These are phyloP conservation scores for Marcusenius ussheri DNA, from an alignment of 2,113 vertebrate genomes.

Conservation along the genomic window DNA sequence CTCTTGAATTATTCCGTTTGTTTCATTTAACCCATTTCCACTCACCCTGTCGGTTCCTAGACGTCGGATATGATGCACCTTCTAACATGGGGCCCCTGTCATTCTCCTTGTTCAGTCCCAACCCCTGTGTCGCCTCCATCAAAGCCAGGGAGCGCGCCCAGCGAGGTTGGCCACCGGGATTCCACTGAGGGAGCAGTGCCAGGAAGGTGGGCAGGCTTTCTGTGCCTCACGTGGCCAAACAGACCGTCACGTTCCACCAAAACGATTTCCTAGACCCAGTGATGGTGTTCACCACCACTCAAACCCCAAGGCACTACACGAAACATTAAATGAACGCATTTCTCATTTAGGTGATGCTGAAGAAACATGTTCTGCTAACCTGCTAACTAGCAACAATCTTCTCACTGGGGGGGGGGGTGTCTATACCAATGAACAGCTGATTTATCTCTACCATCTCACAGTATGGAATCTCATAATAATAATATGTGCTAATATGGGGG, in stretches of 20 bases:
- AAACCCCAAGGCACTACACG: neutral
- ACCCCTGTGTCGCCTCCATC: conserved; percentile 88
- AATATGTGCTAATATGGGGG: neutral
- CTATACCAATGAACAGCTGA: neutral
- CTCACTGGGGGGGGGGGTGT: too few relatives aligned
- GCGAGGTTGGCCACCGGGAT: conserved; percentile 94
- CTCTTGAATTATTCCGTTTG: conserved; percentile 2
- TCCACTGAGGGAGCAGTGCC: conserved; percentile 78
- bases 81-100: conserved; percentile 77
- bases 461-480: neutral
- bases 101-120: conserved; percentile 86
- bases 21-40: conserved; percentile 22
- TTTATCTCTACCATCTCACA: neutral
- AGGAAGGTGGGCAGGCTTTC: conserved; percentile 72
- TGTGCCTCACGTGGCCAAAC: neutral
- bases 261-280: neutral
- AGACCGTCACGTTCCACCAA: neutral
- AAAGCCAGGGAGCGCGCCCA: conserved; percentile 97
- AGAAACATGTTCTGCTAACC: neutral
- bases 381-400: neutral
- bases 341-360: neutral
- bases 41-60: conserved; percentile 55
- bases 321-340: neutral
- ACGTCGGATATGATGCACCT: conserved; percentile 68
- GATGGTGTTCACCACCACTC: neutral